phyloP scores from a whole-genome alignment of 2,797 vertebrate genomes.

The Netta rufina region DNA sequence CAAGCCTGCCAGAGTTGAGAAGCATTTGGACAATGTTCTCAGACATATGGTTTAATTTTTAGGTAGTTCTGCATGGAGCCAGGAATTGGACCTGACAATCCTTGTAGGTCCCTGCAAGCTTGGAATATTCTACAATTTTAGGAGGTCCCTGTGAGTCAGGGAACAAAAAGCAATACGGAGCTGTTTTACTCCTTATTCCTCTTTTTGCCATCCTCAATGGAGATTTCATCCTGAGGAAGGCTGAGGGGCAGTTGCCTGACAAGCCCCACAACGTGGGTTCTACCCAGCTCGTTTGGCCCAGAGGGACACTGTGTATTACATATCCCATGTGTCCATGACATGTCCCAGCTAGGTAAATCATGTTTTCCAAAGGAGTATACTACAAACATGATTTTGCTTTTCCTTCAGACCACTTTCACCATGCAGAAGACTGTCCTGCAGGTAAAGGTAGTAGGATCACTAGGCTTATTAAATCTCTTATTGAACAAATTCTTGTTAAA shows the following conservation, averaged over 20 bases:
- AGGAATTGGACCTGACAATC: neutral
- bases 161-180: neutral
- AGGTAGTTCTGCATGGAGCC: neutral
- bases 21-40: neutral
- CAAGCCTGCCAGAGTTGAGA: neutral
- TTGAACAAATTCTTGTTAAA: neutral
- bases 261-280: rapidly evolving
- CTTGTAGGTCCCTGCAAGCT: neutral
- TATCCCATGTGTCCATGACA: rapidly evolving
- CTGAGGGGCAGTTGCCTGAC: neutral
- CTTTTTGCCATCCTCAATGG: neutral
- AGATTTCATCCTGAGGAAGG: neutral
- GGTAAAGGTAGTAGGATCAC: neutral
- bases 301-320: neutral
- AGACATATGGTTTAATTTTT: neutral
- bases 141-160: neutral
- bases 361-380: neutral
- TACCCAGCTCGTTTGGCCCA: neutral
- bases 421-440: neutral
- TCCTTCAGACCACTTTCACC: neutral
- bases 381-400: neutral
- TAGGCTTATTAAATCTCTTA: neutral
- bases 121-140: neutral
- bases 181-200: neutral
- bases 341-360: neutral